phyloP scores from a whole-genome alignment of 2,797 vertebrate species.

The Lepilemur septentrionalis region DNA sequence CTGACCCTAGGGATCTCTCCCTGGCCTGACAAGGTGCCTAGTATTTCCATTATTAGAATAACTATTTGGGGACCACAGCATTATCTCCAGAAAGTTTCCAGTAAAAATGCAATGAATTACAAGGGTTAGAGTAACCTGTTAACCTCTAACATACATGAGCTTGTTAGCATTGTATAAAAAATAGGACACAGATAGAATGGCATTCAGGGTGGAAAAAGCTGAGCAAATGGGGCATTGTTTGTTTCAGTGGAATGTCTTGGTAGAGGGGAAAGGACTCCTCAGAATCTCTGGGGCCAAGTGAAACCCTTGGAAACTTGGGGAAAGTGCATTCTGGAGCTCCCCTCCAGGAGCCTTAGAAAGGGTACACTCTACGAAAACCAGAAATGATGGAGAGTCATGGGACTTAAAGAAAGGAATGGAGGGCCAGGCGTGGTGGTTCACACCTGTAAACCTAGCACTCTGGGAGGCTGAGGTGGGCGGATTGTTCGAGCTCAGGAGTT shows the following conservation, averaged over 20 bases:
- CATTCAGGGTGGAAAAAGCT: background rate
- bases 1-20: background rate
- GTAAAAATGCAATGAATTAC: background rate
- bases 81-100: constrained; percentile 20
- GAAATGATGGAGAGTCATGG: background rate
- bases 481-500: no score
- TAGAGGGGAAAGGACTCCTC: background rate
- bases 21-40: background rate
- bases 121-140: constrained; percentile 15
- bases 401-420: background rate
- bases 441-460: no score
- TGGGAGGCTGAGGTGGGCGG: no score
- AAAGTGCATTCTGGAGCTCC: background rate
- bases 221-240: background rate
- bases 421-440: no score
- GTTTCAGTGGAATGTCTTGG: background rate
- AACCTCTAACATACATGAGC: background rate
- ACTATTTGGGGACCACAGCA: background rate
- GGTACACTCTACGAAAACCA: background rate
- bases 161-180: constrained; percentile 17
- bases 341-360: background rate
- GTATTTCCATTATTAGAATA: constrained; percentile 14
- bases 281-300: background rate
- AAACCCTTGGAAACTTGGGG: background rate
- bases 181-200: background rate